Evolutionary conservation across 2,797 vertebrate genomes (phyloP), one percentile per base, ranked within the genome.

Genomic region (Pelobates cultripes): DNA sequence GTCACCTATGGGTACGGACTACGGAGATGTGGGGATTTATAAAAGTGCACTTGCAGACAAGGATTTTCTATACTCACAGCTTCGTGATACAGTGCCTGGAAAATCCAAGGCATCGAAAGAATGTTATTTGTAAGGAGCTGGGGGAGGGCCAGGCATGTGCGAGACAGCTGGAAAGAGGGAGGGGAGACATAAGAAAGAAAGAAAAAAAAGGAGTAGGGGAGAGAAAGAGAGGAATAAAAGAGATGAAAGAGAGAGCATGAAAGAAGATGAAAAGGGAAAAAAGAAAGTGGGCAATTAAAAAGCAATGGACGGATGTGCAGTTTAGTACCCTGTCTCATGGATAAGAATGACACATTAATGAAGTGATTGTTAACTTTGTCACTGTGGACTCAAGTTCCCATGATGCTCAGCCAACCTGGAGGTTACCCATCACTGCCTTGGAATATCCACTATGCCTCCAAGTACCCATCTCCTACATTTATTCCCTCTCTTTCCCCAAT

Each of bases 51-150:
- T 83, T 79, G 81, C 13, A 63, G 12, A 2, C 9, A 40, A 12
- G 10, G 28, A 9, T 13, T 17, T 43, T n/a, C 57, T 3, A 81
- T 4, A 90, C 87, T 92, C 92, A 90, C 89, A 91, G 88, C 88
- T 89, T 91, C 89, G 61, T 91, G 90, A 91, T 89, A 85, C 70
- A 3, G 60, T 3, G 82, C 75, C 86, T 91, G 90, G 92, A 93
- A 94, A 92, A 89, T 88, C 89, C 87, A 87, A 90, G 91, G 91
- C 90, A 92, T 92, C 70, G 3, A 44, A 93, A 89, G 91, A 93
- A 93, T 92, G 89, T 92, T 92, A 88, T 92, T 93, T 93, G 90
- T 88, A 88, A 83, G 80, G 53, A 4, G 44, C 81, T 89, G 90
- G 88, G 87, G 63, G 66, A 1, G 70, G 81, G 85, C 87, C 89